These are phyloP conservation scores for Anoplolepis gracilipes DNA, from an alignment of 1,140 invertebrate species.

Conservation along the genomic window DNA sequence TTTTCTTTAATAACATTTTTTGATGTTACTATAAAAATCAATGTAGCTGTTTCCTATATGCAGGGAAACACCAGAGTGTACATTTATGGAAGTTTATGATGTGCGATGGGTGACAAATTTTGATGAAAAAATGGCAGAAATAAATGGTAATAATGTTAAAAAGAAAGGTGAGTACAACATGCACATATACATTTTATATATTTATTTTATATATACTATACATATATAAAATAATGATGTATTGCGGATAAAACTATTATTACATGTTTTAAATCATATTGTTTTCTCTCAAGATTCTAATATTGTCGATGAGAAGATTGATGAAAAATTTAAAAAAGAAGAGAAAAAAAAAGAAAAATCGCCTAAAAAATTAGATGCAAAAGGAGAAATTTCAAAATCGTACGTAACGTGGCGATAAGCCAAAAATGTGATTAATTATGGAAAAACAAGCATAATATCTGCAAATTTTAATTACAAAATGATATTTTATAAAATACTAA, in stretches of 20 bases:
- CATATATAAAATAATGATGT: constrained; percentile 11
- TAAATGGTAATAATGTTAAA: constrained; percentile 67
- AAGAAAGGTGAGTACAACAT: constrained; percentile 83
- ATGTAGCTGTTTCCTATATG: constrained; percentile 82
- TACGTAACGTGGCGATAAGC: constrained; percentile 75
- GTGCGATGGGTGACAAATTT: constrained; percentile 85
- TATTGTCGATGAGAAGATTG: constrained; percentile 71
- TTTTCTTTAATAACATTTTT: background rate
- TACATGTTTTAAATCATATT: constrained; percentile 29
- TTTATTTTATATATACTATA: background rate
- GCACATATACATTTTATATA: constrained; percentile 22
- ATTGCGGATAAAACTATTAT: background rate
- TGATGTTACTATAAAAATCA: constrained; percentile 72
- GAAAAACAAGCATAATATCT: background rate
- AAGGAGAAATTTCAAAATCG: constrained; percentile 80
- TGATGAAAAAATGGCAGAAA: constrained; percentile 84
- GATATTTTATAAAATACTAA: background rate
- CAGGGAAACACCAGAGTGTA: constrained; percentile 85
- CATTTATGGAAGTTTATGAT: constrained; percentile 86
- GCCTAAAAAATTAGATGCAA: constrained; percentile 78
- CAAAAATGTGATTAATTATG: background rate
- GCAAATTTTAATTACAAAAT: background rate
- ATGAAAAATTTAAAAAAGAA: constrained; percentile 73
- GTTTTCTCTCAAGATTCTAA: constrained; percentile 76
- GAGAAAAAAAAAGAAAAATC: constrained; percentile 71